phyloP scores from a whole-genome alignment of 1,140 invertebrate species.

The Camponotus pennsylvanicus region DNA sequence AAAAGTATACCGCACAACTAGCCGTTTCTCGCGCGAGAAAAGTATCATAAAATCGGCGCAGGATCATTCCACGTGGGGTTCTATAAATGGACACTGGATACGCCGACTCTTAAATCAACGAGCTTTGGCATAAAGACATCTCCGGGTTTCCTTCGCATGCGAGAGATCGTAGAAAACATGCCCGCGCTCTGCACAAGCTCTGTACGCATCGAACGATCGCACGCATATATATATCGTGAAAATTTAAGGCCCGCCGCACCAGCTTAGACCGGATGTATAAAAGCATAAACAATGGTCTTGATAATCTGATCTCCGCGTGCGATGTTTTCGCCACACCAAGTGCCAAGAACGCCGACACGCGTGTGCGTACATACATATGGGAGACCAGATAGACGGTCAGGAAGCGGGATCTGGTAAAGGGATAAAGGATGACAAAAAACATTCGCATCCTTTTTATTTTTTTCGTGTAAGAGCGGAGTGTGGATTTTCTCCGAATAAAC shows the following conservation, averaged over 20 bases:
- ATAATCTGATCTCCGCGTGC: conserved; percentile 72
- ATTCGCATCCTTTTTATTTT: conserved; percentile 17
- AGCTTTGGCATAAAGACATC: conserved; percentile 73
- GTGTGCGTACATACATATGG: neutral
- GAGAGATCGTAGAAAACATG: conserved; percentile 27
- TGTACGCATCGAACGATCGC: neutral
- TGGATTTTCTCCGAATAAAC: conserved; percentile 31
- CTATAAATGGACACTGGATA: conserved; percentile 50
- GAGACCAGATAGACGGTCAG: conserved; percentile 30
- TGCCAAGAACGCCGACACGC: neutral
- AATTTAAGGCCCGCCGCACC: conserved; percentile 63
- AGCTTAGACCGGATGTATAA: conserved; percentile 59
- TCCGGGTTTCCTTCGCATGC: conserved; percentile 50
- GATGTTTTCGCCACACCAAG: conserved; percentile 52
- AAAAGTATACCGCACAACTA: conserved; percentile 32
- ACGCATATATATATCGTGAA: conserved; percentile 58
- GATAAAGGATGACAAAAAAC: conserved; percentile 39
- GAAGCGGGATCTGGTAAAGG: conserved; percentile 6
- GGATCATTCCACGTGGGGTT: conserved; percentile 40
- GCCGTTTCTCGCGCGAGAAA: conserved; percentile 34
- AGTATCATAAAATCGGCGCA: conserved; percentile 57
- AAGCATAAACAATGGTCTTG: conserved; percentile 72
- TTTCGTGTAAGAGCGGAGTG: conserved; percentile 30
- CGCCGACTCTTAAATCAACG: conserved; percentile 66
- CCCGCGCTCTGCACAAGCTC: neutral